A percentile compares a stretch with the other conserved stretches of the same genome.
Conservation (phyloP, 1,140 invertebrate genomes). For the Apis dorsata region DNA sequence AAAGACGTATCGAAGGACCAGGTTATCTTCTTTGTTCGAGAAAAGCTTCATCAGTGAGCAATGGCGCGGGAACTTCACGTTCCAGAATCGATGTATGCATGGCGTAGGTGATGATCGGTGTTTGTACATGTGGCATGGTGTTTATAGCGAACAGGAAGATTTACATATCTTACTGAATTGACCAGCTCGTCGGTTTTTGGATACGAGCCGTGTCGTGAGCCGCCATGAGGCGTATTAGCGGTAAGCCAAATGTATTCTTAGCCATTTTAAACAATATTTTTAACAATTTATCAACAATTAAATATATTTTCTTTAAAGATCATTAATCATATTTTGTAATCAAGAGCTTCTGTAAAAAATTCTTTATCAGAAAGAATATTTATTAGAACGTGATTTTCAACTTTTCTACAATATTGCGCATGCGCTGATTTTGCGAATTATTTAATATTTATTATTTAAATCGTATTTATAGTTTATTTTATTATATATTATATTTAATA, state of each 20-base stretch:
- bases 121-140: slow-evolving; percentile 65
- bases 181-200: slow-evolving; percentile 52
- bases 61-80: slow-evolving; percentile 58
- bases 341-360: neutral
- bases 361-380: too few relatives aligned
- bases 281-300: neutral
- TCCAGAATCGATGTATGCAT: slow-evolving; percentile 40
- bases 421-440: slow-evolving; percentile 2
- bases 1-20: slow-evolving; percentile 17
- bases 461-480: neutral
- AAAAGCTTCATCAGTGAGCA: slow-evolving; percentile 44
- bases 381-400: slow-evolving; percentile 13
- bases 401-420: slow-evolving; percentile 2
- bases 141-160: slow-evolving; percentile 57
- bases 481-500: neutral
- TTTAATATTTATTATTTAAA: neutral
- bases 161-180: slow-evolving; percentile 44
- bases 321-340: neutral
- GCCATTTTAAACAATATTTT: slow-evolving; percentile 12
- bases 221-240: slow-evolving; percentile 76
- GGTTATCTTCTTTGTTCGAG: slow-evolving; percentile 42
- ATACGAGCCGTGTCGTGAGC: slow-evolving; percentile 62
- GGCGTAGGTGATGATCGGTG: slow-evolving; percentile 59
- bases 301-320: neutral
- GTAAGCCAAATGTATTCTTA: slow-evolving; percentile 62